phyloP scores from a whole-genome alignment of 2,888 invertebrate species.

The Sesamia inferens region DNA sequence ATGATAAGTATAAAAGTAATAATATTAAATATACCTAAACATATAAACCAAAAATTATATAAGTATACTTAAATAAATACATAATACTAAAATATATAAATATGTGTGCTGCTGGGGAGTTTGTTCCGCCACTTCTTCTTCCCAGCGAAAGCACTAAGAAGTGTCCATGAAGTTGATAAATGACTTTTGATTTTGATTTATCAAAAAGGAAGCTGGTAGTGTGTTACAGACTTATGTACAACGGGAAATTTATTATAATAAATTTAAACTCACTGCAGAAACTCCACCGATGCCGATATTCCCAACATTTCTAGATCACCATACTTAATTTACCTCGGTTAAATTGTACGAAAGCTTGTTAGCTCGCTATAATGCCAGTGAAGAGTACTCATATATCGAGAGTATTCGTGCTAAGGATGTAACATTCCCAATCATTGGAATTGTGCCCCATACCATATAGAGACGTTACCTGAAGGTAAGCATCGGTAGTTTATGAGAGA shows the following conservation, averaged over 20 bases:
- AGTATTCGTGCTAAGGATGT: constrained; percentile 63
- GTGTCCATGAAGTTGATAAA: too few relatives aligned
- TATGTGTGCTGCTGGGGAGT: too few relatives aligned
- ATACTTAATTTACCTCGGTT: constrained; percentile 46
- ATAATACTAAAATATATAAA: too few relatives aligned
- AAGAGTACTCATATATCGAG: constrained; percentile 52
- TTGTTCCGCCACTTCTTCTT: too few relatives aligned
- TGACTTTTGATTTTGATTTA: too few relatives aligned
- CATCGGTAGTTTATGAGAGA: constrained; percentile 47
- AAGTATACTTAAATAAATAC: too few relatives aligned
- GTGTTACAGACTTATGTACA: too few relatives aligned
- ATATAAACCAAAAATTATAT: too few relatives aligned
- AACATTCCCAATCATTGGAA: constrained; percentile 66
- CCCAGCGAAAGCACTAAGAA: too few relatives aligned
- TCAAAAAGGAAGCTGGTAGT: too few relatives aligned
- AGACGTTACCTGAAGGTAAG: constrained; percentile 58
- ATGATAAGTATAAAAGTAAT: too few relatives aligned
- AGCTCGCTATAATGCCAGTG: constrained; percentile 55
- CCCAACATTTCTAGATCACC: constrained; percentile 45
- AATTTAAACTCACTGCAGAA: not conserved
- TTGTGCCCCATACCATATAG: constrained; percentile 65
- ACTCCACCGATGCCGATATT: constrained; percentile 35
- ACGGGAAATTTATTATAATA: not conserved
- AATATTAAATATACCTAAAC: too few relatives aligned
- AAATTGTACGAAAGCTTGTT: constrained; percentile 61